phyloP scores from a whole-genome alignment of 2,113 vertebrate genomes.

The Platichthys stellatus region DNA sequence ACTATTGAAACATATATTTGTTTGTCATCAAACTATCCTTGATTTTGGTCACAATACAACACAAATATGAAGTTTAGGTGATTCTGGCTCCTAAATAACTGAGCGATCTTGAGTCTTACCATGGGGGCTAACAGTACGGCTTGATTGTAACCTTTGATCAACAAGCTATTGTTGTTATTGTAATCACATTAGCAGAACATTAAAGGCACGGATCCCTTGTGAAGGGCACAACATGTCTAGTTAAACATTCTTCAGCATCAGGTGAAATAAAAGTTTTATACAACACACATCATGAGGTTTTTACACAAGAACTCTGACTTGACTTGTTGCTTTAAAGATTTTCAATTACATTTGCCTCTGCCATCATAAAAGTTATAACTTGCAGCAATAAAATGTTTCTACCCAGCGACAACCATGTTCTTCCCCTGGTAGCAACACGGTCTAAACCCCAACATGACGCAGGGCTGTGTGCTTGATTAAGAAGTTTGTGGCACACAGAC shows the following conservation, averaged over 20 bases:
- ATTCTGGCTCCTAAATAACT: not conserved
- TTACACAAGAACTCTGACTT: slow-evolving; percentile 1
- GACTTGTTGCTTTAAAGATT: slow-evolving; percentile 45
- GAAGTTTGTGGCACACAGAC: slow-evolving; percentile 64
- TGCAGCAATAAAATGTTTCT: slow-evolving; percentile 47
- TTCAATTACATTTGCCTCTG: slow-evolving; percentile 28
- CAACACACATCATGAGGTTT: not conserved
- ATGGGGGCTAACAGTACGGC: too few relatives aligned
- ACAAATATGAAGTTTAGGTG: not conserved
- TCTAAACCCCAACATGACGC: slow-evolving; percentile 43
- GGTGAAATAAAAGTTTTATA: slow-evolving; percentile 1
- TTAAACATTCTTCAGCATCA: slow-evolving; percentile 1
- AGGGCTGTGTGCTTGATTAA: slow-evolving; percentile 63
- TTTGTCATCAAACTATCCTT: not conserved
- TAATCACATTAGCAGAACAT: not conserved
- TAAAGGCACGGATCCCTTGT: not conserved
- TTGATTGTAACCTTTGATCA: not conserved
- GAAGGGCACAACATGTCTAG: not conserved
- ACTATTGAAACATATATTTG: not conserved
- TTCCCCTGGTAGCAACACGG: slow-evolving; percentile 56
- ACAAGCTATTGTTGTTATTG: not conserved
- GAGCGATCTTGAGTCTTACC: not conserved
- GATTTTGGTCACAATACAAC: not conserved
- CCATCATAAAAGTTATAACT: slow-evolving; percentile 24
- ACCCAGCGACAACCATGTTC: slow-evolving; percentile 74